Base-by-base conservation (phyloP, 2,797 vertebrate species). In the Chelmon rostratus region DNA sequence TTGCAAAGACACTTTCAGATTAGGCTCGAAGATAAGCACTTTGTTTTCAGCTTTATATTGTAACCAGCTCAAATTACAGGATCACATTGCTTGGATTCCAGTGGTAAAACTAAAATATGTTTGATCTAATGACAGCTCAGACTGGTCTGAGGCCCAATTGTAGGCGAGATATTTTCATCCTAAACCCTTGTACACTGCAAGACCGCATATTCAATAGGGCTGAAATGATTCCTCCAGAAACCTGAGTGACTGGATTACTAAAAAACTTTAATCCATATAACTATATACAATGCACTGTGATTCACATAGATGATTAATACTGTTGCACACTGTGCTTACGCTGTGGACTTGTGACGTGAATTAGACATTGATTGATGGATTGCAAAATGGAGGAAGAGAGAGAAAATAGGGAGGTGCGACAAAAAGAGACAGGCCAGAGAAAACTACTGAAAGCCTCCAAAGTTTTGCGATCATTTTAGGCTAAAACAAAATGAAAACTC, bases 1-100 rank as follows among this genome's bases (percentile, higher is more conserved):
- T 8, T 53, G 7, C 68, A 21, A 50, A 50, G 8, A 25, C 18
- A 28, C 53, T 53, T 50, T 68, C 25, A 59, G 18, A 61, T 8
- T 31, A 42, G 65, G 37, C 16, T 57, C 3, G 0, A 9, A 57
- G 46, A 58, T 19, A 65, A 31, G 54, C 13, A 56, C 35, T 50
- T 52, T 57, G 31, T 64, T 38, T 54, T 73, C 28, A 61, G 31
- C 44, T 64, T 6, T 40, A 65, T 63, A 47, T 37, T 44, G 4
- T 42, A 50, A 46, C 9, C 28, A 58, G 19, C 3, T 61, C 12
- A 67, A 56, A 46, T 63, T 47, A 61, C 28, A 37, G 10, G 6
- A 61, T 66, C 44, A 37, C 18, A 40, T 58, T 63, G 54, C 64
- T 57, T 21, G 31, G 40, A 78, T 65, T 74, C 46, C 70, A 65